These are phyloP conservation scores for Strix occidentalis DNA, from an alignment of 2,797 vertebrate species.

Conservation along the genomic window DNA sequence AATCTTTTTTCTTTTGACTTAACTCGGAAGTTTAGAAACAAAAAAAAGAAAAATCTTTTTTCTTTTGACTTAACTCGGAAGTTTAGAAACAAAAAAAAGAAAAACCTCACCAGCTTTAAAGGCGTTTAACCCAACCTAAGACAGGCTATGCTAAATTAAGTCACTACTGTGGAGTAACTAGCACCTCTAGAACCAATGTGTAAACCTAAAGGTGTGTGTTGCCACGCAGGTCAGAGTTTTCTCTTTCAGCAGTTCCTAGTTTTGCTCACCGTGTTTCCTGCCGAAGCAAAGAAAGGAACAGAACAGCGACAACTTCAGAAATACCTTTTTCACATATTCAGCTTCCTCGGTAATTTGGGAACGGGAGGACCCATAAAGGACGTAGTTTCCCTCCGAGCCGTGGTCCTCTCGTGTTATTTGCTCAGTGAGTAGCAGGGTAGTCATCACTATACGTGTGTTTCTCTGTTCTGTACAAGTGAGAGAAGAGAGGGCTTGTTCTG, in stretches of 20 bases:
- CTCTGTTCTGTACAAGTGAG: background rate
- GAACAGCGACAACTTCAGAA: background rate
- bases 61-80: too few species aligned
- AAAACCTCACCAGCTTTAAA: background rate
- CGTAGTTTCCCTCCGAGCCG: background rate
- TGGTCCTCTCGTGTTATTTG: background rate
- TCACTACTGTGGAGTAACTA: background rate
- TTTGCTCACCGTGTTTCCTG: background rate
- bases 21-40: too few species aligned
- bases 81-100: too few species aligned
- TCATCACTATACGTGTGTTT: slow-evolving; percentile 27
- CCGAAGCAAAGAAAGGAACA: background rate
- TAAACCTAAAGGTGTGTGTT: background rate
- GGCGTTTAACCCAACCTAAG: background rate
- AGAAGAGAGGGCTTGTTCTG: background rate
- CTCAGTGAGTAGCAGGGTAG: slow-evolving; percentile 26
- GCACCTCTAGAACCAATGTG: fast-evolving
- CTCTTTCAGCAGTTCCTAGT: background rate
- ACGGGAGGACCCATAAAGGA: slow-evolving; percentile 4
- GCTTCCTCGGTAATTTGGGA: slow-evolving; percentile 73
- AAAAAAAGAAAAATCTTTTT: too few species aligned
- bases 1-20: too few species aligned
- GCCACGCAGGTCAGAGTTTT: too few species aligned
- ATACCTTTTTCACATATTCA: slow-evolving; percentile 73
- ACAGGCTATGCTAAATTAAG: fast-evolving